Base-by-base conservation (phyloP, 2,113 vertebrate genomes). In the Pampusana beccarii region DNA sequence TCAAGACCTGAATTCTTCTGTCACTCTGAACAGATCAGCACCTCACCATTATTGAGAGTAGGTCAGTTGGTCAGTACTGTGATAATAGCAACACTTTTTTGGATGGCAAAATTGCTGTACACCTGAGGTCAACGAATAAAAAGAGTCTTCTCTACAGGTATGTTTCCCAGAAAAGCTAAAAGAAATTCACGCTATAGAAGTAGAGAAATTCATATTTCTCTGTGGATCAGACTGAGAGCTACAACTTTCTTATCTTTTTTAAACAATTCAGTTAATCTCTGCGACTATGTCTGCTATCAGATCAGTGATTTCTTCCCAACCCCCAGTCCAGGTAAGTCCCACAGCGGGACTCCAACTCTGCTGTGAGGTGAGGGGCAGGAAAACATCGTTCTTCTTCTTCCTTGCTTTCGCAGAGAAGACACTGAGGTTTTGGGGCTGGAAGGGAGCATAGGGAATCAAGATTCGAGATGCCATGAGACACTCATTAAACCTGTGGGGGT, bases 401-500 rank as follows among this genome's bases (percentile, higher is more conserved):
- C 21, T 29, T 57, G 21, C 31, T 81, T 53, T 56, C 1, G 1
- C n/a, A 71, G n/a, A 62, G 29, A 80, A 53, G 67, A 53, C 11
- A 60, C 7, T 1, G 2, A 72, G 13, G 20, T 71, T 86, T 53
- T 5, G 38, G 34, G 66, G 9, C 28, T 86, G 23, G 42, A 79
- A 83, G 23, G 23, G 21, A 92, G 6, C 16, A 11, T 5, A 3
- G 16, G 16, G 33, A 64, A 29, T 11, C 13, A 64, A 38, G 38
- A 50, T 3, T 16, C 33, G 1, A 70, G 40, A 16, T 61, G 26
- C 40, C 17, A 14, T 13, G 24, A 73, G 34, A 57, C 26, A 18
- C 3, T 29, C 2, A 0, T 28, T 3, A 5, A 80, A 50, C 13
- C 13, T 70, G 29, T 3, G 8, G 26, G 11, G 44, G 28, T 50